Base-by-base conservation (phyloP, 64 coral and sea anemone species). In the Porites australiensis region DNA sequence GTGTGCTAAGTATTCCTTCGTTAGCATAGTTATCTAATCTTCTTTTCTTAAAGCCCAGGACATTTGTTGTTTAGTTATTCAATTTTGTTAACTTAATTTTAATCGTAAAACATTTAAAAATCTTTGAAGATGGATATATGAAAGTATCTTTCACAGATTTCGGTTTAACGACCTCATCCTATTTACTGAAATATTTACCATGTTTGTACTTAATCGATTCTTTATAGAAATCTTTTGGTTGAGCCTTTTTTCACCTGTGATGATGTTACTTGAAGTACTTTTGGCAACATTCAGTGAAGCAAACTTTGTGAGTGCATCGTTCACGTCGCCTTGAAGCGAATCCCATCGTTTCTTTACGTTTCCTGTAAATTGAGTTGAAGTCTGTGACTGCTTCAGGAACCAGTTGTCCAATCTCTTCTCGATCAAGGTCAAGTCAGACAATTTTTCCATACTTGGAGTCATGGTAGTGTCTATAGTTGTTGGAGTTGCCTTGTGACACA, bases 371-470 rank as follows among this genome's bases (percentile, higher is more conserved):
- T 53, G 49, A 11, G 5, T 18, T 22, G 19, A 53, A n/a, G 48
- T 77, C 16, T 77, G 75, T n/a, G 16, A 55, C 50, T 77, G 48
- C 0, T 3, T 2, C 13, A 53, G 18, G 44, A 77, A 77, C 50
- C 75, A 77, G n/a, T 77, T 52, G 1, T 77, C 75, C 48, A 77
- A n/a, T 20, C 75, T 15, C 18, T 53, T 77, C 18, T 77, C 75
- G n/a, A 77, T 54, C 48, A 77, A 15, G 13, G 75, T n/a, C 44
- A 77, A 8, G 18, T 77, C n/a, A 19, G 48, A 13, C 49, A 77
- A 23, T 77, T 77, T 53, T 16, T 51, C 18, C 7, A 53, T 2
- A 77, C 44, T 54, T 48, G 75, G 75, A 10, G 19, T 77, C 10
- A 44, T 14, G 2, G 9, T n/a, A 6, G 19, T 53, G 8, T 37